Base-by-base conservation (phyloP, 2,113 vertebrate genomes). In the Vombatus ursinus region DNA sequence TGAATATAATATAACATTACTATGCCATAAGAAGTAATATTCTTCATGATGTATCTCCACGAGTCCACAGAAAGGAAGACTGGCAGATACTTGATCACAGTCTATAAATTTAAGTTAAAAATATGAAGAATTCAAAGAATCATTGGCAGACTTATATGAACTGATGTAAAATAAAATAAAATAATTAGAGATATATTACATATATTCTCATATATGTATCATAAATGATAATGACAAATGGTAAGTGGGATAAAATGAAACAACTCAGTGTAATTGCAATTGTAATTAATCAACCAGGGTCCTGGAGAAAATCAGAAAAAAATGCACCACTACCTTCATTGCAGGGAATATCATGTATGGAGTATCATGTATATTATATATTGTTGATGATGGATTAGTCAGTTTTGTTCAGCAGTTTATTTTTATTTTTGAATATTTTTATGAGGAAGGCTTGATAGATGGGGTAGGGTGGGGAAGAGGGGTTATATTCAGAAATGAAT, bases 21-120 rank as follows among this genome's bases (percentile, higher is more conserved):
- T n/a, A 16, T 68, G 61, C 12, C 31, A n/a, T 16, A 68, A 68
- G 12, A 5, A 37, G 61, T 68, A 68, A 37, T 12, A 37, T n/a
- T n/a, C n/a, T n/a, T n/a, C 93, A 96, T 3, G 48, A 24, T 48
- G 28, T 90, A 93, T 96, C 96, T 94, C 89, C 25, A 89, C 94
- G 97, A 97, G 51, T 52, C 54, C 68, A 94, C 49, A 92, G 8
- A 93, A 95, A 95, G 89, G 51, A 94, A 77, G 31, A 94, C 48
- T 91, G 52, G 47, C 61, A 68, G 94, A 93, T 68, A 95, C 49
- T 94, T 50, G 90, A 97, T 95, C 95, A 97, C 24, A 96, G 96
- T 28, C 94, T 96, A 0, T 61, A 95, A 91, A 61, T 96, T 96
- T 92, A 96, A 96, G 54, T 89, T 91, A 96, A 97, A 96, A 37